Evolutionary conservation across 2,888 invertebrate species (phyloP), one percentile per base, ranked within the genome.

Genomic region (Villa cingulata): DNA sequence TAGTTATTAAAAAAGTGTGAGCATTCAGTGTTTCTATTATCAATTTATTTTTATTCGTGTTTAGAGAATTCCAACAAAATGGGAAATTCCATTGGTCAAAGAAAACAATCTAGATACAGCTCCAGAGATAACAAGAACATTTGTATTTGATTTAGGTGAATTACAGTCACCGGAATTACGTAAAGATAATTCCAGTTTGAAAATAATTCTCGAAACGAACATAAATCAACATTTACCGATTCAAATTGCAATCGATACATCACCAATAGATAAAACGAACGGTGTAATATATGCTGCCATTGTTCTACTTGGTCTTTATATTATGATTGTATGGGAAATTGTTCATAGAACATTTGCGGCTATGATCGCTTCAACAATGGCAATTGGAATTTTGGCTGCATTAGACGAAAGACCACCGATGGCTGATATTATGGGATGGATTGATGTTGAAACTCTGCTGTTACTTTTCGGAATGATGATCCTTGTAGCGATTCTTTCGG

Each of bases 391-490:
- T 43, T 62, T 86, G 51, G 79, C 86, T 1, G 73, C 74, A 0
- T 64, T 82, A 42, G 77, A 83, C 56, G 78, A 82, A 67, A 72
- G 83, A 46, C 86, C 86, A 2, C 74, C 79, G 0, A 74, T 83
- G 71, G 68, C 70, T 14, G 78, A 80, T 58, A 72, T 86, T 2
- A 76, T 86, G 54, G 76, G 79, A 1, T 86, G 86, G 86, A 76
- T 86, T 36, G 84, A 86, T 61, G 72, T 81, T 37, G 83, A 84
- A 57, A 83, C 83, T 0, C 58, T 84, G 23, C 62, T 81, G 29
- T 59, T 84, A 42, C 65, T 84, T 1, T 83, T 83, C 57, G 81
- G 84, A 2, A 86, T 86, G 86, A 86, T 86, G 86, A 76, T 83
- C 9, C 66, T 86, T 36, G 86, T 86, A 3, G 80, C 83, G 10